phyloP scores from a whole-genome alignment of 2,113 vertebrate genomes.

The Apaloderma vittatum region DNA sequence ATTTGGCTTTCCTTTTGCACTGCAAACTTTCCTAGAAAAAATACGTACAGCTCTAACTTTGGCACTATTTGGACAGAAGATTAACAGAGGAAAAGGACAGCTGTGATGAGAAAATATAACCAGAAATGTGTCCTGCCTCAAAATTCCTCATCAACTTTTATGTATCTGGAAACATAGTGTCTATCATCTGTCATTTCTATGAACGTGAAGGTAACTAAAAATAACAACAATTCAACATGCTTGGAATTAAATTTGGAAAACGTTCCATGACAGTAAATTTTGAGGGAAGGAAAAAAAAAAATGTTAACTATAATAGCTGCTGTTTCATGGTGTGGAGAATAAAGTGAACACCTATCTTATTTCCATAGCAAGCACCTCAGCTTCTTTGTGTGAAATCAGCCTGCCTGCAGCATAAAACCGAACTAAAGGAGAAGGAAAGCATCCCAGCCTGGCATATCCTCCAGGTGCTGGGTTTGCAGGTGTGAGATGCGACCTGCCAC shows the following conservation, averaged over 20 bases:
- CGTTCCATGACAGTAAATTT: not conserved
- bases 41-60: not conserved
- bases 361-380: not conserved
- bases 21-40: not conserved
- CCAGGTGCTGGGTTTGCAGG: not conserved
- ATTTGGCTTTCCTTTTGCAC: slow-evolving; percentile 35
- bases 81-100: not conserved
- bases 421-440: not conserved
- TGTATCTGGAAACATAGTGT: not conserved
- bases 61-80: not conserved
- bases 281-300: no score
- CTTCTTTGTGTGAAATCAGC: not conserved
- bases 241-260: not conserved
- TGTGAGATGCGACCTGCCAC: not conserved
- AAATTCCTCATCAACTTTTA: not conserved
- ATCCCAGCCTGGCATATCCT: not conserved
- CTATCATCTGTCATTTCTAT: not conserved
- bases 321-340: not conserved
- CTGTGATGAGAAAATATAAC: not conserved
- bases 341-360: not conserved
- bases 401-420: not conserved
- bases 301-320: not conserved
- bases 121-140: not conserved
- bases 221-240: not conserved
- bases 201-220: not conserved